Evolutionary conservation across 2,113 vertebrate genomes (phyloP), one percentile per base, ranked within the genome.

Genomic region (Salvelinus fontinalis): DNA sequence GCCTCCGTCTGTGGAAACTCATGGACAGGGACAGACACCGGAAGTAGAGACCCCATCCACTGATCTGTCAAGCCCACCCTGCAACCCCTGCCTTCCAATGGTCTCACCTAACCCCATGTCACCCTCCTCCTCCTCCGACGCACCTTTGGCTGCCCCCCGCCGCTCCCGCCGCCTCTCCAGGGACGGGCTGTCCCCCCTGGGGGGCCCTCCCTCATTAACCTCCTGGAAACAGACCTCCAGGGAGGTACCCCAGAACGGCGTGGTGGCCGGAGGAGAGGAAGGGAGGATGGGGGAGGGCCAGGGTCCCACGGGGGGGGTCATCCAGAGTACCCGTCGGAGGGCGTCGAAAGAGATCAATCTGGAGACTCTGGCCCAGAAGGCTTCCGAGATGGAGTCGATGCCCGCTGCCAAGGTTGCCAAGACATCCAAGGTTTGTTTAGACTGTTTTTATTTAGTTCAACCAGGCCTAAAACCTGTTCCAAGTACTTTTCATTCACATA

Each of bases 301-400:
- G 3, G 93, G 85, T 64, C 82, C 93, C n/a, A 83, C 90, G 0
- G 94, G 94, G 79, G 95, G 96, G 2, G 96, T 98, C 67, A 98
- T 99, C 83, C 96, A 98, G 90, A 95, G 94, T 80, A 95, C 94
- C 0, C 89, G 94, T 29, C 93, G 96, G 34, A 94, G 96, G 77
- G 93, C 92, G 0, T 99, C 97, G 44, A 97, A 98, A 85, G 97
- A 99, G 90, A 96, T 96, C 82, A 99, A 99, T 84, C 86, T 99
- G 86, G 93, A 97, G 86, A 99, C 97, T 77, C 87, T 99, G 78
- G 97, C 97, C 12, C 96, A 97, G 84, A 96, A 98, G 88, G 97
- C 97, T 0, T 96, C 95, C 12, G 96, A 99, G 83, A 94, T 97
- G 94, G 96, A 96, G 86, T 97, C 94, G 1, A 86, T 97, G 76